Evolutionary conservation across 2,113 vertebrate genomes (phyloP), one percentile per base, ranked within the genome.

Genomic region (Pao palembangensis): DNA sequence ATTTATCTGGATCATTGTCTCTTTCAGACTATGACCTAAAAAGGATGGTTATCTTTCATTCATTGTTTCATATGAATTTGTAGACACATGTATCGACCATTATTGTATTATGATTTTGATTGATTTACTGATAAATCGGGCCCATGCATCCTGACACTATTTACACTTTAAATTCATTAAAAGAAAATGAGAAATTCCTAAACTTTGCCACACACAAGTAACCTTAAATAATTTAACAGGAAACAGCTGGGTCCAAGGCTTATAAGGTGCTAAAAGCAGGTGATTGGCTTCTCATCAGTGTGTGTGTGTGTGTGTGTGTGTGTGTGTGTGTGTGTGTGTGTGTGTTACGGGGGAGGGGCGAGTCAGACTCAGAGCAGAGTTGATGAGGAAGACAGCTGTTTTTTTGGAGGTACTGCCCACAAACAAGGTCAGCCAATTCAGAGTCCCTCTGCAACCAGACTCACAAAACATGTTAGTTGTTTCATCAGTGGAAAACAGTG

Each of bases 381-480:
- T 78, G 69, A 85, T 69, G 85, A 72, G 71, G 82, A 86, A 81
- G 61, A 78, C 89, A 88, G 86, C 88, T 92, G 88, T 83, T 80
- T 81, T 81, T 54, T 69, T 54, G 44, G 48, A 13, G 51, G 62
- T 69, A 61, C 83, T 58, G 73, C 47, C 47, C 82, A 77, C 78
- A 77, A 75, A 81, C 62, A 69, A 59, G 64, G 68, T 75, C 58
- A 75, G 76, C 72, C 81, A 71, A 73, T 60, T 53, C 54, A 54
- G 59, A 73, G 57, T 68, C 62, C 56, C 64, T 75, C 66, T 34
- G 44, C 59, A n/a, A 4, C 57, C 63, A 54, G 50, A 70, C 60
- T 66, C 67, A 19, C 66, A 63, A 51, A 23, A 83, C 63, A 58
- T 61, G 56, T 50, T 51, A 42, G 23, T 64, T 64, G 50, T 66